A percentile compares a stretch with the other conserved stretches of the same genome.
Evolutionary conservation across 2,797 vertebrate species (phyloP).

Genomic region (Cryptoprocta ferox): DNA sequence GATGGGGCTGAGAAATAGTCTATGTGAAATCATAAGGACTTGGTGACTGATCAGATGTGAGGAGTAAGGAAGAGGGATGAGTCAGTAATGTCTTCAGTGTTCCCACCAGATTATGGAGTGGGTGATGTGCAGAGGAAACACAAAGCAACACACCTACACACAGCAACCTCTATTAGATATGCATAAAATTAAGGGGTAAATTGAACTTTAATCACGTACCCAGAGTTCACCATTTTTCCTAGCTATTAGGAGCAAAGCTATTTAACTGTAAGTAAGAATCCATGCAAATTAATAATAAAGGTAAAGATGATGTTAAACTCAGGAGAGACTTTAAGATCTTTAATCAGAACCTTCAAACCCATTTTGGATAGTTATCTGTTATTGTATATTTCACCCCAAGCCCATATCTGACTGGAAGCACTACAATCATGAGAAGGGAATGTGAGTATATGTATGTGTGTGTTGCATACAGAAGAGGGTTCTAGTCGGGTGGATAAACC

Average conservation of each 20-base stretch:
- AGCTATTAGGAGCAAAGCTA: not conserved
- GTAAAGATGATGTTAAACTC: not conserved
- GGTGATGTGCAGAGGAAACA: conserved; percentile 55
- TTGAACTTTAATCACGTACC: conserved; percentile 26
- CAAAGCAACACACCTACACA: not conserved
- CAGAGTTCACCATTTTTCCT: not conserved
- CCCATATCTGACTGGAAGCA: not conserved
- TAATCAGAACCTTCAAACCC: not conserved
- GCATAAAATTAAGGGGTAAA: not conserved
- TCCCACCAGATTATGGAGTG: not conserved
- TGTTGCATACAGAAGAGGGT: not conserved
- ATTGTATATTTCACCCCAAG: not conserved
- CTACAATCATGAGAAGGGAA: not conserved
- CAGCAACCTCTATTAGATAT: not conserved
- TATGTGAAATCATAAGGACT: not conserved
- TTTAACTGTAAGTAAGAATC: not conserved
- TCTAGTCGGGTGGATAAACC: not conserved
- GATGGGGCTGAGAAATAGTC: not conserved
- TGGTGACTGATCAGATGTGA: conserved; percentile 65
- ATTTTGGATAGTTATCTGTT: not conserved
- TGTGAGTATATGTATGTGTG: not conserved
- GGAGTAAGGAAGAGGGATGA: conserved; percentile 45
- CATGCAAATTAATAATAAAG: not conserved
- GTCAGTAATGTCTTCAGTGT: not conserved
- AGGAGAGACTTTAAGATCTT: not conserved